phyloP scores from a whole-genome alignment of 2,888 invertebrate genomes.

The Mythimna vitellina region DNA sequence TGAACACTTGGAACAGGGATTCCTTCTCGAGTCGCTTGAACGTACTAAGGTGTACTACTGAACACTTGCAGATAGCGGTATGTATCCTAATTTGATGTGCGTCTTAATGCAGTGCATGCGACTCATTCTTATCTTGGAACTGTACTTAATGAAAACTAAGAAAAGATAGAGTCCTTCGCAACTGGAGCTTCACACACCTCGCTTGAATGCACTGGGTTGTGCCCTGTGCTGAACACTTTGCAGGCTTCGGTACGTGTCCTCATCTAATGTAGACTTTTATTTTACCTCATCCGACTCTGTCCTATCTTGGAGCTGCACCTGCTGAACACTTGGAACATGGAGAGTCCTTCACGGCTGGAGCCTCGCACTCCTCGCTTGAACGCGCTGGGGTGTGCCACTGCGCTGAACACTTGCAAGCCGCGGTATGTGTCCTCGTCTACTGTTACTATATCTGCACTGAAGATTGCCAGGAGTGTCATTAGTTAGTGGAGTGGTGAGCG shows the following conservation, averaged over 20 bases:
- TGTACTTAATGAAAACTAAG: conserved; percentile 91
- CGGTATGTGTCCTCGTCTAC: conserved; percentile 93
- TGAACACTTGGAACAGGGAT: conserved; percentile 93
- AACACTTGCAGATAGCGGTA: conserved; percentile 95
- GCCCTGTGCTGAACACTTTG: conserved; percentile 91
- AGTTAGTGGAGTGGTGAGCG: too few species aligned
- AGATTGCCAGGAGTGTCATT: too few species aligned
- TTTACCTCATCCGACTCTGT: conserved; percentile 3
- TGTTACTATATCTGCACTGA: conserved; percentile 92
- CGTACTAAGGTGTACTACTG: conserved; percentile 93
- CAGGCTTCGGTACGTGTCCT: conserved; percentile 91
- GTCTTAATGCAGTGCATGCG: too few species aligned
- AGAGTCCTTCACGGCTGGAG: conserved; percentile 93
- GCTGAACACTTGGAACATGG: conserved; percentile 93
- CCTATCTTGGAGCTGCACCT: conserved; percentile 92
- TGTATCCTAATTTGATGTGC: too few species aligned
- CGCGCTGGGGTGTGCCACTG: conserved; percentile 93
- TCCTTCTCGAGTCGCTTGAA: conserved; percentile 93
- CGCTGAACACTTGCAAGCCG: conserved; percentile 92
- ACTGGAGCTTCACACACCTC: conserved; percentile 61
- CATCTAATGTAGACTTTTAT: background rate
- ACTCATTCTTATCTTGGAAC: too few species aligned
- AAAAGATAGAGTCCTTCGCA: conserved; percentile 93
- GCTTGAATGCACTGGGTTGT: conserved; percentile 94
- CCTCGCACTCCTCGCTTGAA: conserved; percentile 91